Percentiles rank a stretch among this genome's conserved stretches.
Evolutionary conservation across 2,888 invertebrate species (phyloP).

Genomic region (Pristionchus entomophagus): DNA sequence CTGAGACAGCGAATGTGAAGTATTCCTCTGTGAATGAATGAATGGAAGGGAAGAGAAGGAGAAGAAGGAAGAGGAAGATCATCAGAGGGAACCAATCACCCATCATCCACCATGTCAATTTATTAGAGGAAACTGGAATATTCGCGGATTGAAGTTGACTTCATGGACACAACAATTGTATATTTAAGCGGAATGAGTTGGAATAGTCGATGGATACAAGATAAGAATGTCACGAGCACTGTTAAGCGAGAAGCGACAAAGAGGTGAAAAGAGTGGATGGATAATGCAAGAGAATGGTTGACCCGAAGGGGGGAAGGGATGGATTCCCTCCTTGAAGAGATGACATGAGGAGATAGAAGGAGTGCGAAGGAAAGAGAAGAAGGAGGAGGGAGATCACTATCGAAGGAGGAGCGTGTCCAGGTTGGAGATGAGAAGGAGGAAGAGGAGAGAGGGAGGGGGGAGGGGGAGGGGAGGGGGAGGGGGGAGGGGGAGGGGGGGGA

Average conservation of each 20-base stretch:
- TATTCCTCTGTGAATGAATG: slow-evolving; percentile 2
- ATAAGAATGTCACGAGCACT: background rate
- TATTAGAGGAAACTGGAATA: background rate
- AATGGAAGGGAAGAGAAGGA: background rate
- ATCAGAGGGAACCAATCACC: background rate
- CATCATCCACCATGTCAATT: background rate
- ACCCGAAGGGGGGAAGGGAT: background rate
- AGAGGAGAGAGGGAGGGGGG: background rate
- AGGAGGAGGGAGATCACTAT: background rate
- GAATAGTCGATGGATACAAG: background rate
- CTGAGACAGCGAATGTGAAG: slow-evolving; percentile 1
- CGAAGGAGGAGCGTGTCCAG: background rate
- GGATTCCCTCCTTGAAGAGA: background rate
- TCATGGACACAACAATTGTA: too few relatives aligned
- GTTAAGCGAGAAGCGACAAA: background rate
- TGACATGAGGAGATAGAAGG: background rate
- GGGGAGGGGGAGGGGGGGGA: background rate
- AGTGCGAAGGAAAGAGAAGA: background rate
- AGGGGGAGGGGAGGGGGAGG: background rate
- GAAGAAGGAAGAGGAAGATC: background rate
- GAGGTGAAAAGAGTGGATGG: background rate
- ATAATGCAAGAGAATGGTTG: background rate
- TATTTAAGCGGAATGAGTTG: background rate
- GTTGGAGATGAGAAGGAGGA: background rate
- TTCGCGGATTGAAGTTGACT: too few relatives aligned